Evolutionary conservation across 2,113 vertebrate species (phyloP), one percentile per base, ranked within the genome.

Genomic region (Symphodus melops): DNA sequence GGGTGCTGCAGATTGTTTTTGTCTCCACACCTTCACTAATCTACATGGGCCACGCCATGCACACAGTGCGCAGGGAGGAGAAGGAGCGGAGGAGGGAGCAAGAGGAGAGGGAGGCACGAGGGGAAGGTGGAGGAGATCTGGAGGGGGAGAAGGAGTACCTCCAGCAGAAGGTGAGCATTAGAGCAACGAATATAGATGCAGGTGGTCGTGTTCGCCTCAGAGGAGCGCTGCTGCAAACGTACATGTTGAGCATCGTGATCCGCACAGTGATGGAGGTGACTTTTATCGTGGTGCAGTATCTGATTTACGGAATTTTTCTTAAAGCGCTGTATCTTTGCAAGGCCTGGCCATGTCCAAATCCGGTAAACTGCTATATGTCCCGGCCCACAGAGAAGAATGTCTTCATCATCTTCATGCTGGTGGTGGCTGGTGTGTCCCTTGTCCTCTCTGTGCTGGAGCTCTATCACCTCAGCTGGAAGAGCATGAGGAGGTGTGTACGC

Each of bases 1-100:
- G 98, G 98, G 97, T 99, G 37, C 95, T 99, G 13, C 98, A 99
- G 94, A 96, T 98, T 49, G 96, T 99, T 75, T 99, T 99, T 0
- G 98, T 99, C 9, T 99, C 97, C 85, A 98, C 98, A 0, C 98
- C 98, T 0, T 98, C 97, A 0, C 94, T 99, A 41, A 94, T 98
- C 65, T 99, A 99, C 91, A 96, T 98, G 97, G 97, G 95, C 73
- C 98, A 99, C 0, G 97, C 97, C 0, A 94, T 98, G 96, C 97
- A 99, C 86, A 95, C 77, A 0, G 96, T 99, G 46, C 96, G 96
- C 17, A 86, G 93, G 86, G 96, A 97, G 86, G 97, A 99, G 91
- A 99, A 99, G 78, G 93, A 82, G 44, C 91, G 82, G 69, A 88
- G 90, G 63, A 92, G 68, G 49, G 93, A 95, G 93, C 9, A 94